Conservation (phyloP, 2,797 vertebrate species). For the Sebastes melanostomus region DNA sequence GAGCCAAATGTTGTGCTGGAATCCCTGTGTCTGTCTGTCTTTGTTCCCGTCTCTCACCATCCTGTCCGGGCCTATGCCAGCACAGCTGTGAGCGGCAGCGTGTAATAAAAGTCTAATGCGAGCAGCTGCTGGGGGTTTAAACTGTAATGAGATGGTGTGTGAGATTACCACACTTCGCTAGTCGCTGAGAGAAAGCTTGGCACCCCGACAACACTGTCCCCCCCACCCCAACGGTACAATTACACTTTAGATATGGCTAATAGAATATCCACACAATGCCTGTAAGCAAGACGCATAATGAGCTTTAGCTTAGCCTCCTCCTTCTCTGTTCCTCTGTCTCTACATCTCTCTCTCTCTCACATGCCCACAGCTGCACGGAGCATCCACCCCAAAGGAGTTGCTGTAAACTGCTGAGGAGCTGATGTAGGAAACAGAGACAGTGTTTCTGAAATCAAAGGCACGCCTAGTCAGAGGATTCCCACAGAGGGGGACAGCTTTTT, state of each 20-base stretch:
- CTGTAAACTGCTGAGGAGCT: slow-evolving; percentile 66
- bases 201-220: slow-evolving; percentile 69
- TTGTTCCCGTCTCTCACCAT: slow-evolving; percentile 79
- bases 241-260: slow-evolving; percentile 84
- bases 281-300: slow-evolving; percentile 78
- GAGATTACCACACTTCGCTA: slow-evolving; percentile 83
- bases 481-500: slow-evolving; percentile 62
- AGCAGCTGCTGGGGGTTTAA: slow-evolving; percentile 85
- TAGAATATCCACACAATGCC: slow-evolving; percentile 81
- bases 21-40: slow-evolving; percentile 78
- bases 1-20: slow-evolving; percentile 80
- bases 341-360: slow-evolving; percentile 36
- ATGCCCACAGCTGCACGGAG: slow-evolving; percentile 71
- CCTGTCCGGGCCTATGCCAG: slow-evolving; percentile 78
- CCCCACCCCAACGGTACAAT: slow-evolving; percentile 73
- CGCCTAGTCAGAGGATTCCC: slow-evolving; percentile 76
- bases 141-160: slow-evolving; percentile 87
- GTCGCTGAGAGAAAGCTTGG: slow-evolving; percentile 79
- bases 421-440: slow-evolving; percentile 80
- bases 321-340: slow-evolving; percentile 32
- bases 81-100: slow-evolving; percentile 83
- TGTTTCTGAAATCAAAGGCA: slow-evolving; percentile 74
- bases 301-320: slow-evolving; percentile 68
- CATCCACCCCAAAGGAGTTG: slow-evolving; percentile 70
- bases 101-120: slow-evolving; percentile 87